These are phyloP conservation scores for Orbicella faveolata DNA, from an alignment of 64 coral and sea anemone genomes.

Conservation along the genomic window DNA sequence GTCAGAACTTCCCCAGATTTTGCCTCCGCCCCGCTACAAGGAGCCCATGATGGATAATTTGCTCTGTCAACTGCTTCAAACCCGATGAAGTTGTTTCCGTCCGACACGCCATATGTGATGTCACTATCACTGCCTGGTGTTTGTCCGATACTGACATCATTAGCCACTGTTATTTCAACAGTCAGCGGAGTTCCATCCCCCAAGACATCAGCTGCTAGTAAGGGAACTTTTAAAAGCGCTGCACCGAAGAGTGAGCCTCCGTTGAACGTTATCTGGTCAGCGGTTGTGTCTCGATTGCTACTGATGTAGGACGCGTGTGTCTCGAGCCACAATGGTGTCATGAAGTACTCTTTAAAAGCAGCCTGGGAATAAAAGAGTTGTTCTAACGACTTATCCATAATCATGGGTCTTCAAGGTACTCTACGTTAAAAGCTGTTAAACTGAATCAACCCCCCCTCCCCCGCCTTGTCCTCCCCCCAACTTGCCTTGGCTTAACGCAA, in stretches of 20 bases:
- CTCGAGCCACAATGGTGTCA: neutral
- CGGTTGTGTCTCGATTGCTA: neutral
- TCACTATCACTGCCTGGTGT: neutral
- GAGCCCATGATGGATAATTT: neutral
- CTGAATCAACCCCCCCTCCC: too few relatives aligned
- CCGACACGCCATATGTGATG: constrained; percentile 28
- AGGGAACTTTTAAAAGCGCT: neutral
- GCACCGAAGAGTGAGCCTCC: neutral
- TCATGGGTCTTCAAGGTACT: too few relatives aligned
- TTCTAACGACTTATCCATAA: too few relatives aligned
- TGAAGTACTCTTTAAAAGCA: neutral
- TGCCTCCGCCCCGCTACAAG: neutral
- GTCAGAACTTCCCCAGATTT: neutral
- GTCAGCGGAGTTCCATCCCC: neutral
- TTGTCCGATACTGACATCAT: neutral
- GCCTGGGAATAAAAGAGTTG: neutral
- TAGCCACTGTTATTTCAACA: neutral
- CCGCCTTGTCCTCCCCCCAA: too few relatives aligned
- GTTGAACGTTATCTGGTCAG: neutral
- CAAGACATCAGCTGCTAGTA: neutral
- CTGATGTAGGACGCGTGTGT: neutral
- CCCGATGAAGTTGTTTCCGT: constrained; percentile 34
- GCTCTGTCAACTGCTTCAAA: constrained; percentile 4
- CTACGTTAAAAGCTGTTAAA: too few relatives aligned
- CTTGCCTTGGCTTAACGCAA: too few relatives aligned